These are phyloP conservation scores for Ecliptopera silaceata DNA, from an alignment of 2,888 invertebrate genomes.

Conservation along the genomic window DNA sequence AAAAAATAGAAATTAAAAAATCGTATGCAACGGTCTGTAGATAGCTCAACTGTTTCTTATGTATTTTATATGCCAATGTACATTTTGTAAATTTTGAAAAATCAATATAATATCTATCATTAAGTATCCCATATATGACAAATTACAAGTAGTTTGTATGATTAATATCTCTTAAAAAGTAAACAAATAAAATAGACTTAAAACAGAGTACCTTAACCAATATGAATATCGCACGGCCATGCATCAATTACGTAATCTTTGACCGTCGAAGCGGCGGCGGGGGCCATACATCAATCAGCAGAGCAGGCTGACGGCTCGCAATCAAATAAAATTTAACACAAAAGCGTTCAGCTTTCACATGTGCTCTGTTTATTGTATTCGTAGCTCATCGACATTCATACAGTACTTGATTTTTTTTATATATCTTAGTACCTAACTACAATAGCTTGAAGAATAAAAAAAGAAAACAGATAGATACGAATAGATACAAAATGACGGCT, in stretches of 20 bases:
- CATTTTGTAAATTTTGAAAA: too few species aligned
- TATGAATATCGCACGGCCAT: slow-evolving; percentile 50
- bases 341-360: slow-evolving; percentile 53
- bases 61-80: too few species aligned
- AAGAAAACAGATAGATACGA: too few species aligned
- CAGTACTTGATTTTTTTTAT: slow-evolving; percentile 14
- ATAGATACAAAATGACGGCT: too few species aligned
- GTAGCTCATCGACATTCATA: slow-evolving; percentile 28
- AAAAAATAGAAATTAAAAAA: too few species aligned
- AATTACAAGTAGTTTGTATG: neutral
- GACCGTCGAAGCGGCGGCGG: slow-evolving; percentile 50
- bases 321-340: slow-evolving; percentile 82
- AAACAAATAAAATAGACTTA: neutral
- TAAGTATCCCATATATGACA: too few species aligned
- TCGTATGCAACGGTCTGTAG: too few species aligned
- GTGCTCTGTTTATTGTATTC: slow-evolving; percentile 44
- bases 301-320: slow-evolving; percentile 64
- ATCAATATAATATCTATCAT: too few species aligned
- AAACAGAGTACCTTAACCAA: slow-evolving; percentile 27
- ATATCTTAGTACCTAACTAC: too few species aligned
- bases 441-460: too few species aligned
- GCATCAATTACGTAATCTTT: slow-evolving; percentile 71
- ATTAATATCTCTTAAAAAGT: neutral
- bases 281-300: slow-evolving; percentile 76
- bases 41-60: too few species aligned